Base-by-base conservation (phyloP, 2,888 invertebrate species). In the Drosophila birchii region DNA sequence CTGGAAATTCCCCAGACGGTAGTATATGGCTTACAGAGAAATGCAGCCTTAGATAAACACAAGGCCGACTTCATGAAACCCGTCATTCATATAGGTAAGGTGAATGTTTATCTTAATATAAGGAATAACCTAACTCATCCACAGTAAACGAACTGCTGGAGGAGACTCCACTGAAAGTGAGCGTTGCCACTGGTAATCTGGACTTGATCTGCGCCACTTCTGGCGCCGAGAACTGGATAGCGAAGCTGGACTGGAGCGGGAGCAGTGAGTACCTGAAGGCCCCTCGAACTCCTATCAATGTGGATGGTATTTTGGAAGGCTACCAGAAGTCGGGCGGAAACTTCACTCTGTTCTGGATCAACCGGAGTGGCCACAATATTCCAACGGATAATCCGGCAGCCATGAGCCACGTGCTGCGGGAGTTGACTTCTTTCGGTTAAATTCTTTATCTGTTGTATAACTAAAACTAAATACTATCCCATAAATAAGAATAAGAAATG, bases 121-220 rank as follows among this genome's bases (percentile, higher is more conserved):
- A 1, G 8, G 29, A 94, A 93, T 29, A 6, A 32, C 12, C 12
- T 8, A 3, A 44, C n/a, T 20, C 12, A 16, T 18, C 94, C 53
- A 14, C 91, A 95, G 96, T 96, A 80, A 95, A 96, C 87, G 92
- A 93, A 63, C 91, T 96, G 16, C 92, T 96, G 55, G 95, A 95
- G 77, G 94, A 94, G 79, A 96, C 96, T 0, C 92, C 94, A 47
- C 92, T 97, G 29, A 94, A 94, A 57, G 94, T 97, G 1, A 94
- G 94, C 41, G 95, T 97, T 20, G 95, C 95, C 88, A 96, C 95
- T 76, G 97, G 96, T 18, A 97, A 97, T 86, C 93, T 97, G 74
- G 97, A 98, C 92, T 93, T 97, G 16, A 97, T 97, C 85, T 96
- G 96, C 72, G 95, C 96, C 85, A 96, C 97, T 16, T 94, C 96